Percentiles rank a stretch among this genome's conserved stretches.
These are phyloP conservation scores for Drosophila neonasuta DNA, from an alignment of 2,888 invertebrate genomes.

Conservation along the genomic window DNA sequence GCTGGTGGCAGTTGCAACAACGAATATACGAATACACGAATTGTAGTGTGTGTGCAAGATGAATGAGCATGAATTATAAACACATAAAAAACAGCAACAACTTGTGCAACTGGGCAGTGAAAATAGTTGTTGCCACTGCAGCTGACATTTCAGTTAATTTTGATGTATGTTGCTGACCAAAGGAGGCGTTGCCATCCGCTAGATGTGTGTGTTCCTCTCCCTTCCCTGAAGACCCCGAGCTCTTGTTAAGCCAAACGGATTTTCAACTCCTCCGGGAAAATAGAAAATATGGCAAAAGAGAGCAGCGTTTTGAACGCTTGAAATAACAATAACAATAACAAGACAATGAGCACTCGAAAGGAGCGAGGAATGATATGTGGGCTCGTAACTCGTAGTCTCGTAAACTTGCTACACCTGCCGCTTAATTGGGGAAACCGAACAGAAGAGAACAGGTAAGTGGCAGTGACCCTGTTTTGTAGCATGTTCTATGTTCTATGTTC, in stretches of 20 bases:
- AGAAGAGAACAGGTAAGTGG: constrained; percentile 41
- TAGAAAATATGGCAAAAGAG: constrained; percentile 10
- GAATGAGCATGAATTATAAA: constrained; percentile 76
- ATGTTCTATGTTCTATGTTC: background rate
- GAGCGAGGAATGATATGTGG: constrained; percentile 57
- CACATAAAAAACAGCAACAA: constrained; percentile 64
- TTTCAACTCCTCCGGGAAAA: constrained; percentile 46
- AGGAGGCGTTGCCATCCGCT: constrained; percentile 37
- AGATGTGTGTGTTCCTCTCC: constrained; percentile 10
- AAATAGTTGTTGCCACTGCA: constrained; percentile 71
- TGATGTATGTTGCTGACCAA: constrained; percentile 62
- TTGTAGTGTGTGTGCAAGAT: constrained; percentile 52
- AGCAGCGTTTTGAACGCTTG: constrained; percentile 48
- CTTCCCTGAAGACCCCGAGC: constrained; percentile 24
- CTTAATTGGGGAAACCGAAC: constrained; percentile 52
- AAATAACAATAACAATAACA: constrained; percentile 60
- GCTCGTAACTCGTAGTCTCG: constrained; percentile 48
- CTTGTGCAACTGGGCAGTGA: constrained; percentile 42
- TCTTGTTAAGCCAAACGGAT: constrained; percentile 64
- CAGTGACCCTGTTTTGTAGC: constrained; percentile 16
- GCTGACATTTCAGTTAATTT: constrained; percentile 75
- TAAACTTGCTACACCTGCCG: constrained; percentile 64
- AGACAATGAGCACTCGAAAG: constrained; percentile 35
- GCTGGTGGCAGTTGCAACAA: constrained; percentile 40
- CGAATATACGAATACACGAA: background rate